These are phyloP conservation scores for Pipistrellus kuhlii DNA, from an alignment of 2,797 vertebrate genomes.

Conservation along the genomic window DNA sequence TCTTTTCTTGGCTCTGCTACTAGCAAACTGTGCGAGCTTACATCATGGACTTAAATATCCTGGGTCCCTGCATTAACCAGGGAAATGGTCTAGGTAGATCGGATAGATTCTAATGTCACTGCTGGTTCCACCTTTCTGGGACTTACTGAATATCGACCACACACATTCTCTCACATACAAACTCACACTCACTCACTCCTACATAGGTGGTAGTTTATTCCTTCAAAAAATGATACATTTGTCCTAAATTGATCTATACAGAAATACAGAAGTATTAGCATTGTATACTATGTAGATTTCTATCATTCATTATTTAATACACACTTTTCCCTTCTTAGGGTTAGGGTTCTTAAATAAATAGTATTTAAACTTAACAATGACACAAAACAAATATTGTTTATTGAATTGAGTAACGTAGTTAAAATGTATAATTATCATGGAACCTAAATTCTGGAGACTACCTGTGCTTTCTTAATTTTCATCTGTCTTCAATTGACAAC, in stretches of 20 bases:
- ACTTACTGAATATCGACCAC: not conserved
- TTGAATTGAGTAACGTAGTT: not conserved
- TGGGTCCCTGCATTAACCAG: not conserved
- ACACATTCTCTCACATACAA: not conserved
- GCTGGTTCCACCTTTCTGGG: not conserved
- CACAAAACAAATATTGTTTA: not conserved
- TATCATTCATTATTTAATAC: not conserved
- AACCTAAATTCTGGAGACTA: not conserved
- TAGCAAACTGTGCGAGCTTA: not conserved
- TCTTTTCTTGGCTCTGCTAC: not conserved
- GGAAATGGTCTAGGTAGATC: not conserved
- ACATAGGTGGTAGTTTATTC: not conserved
- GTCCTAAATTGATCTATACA: not conserved
- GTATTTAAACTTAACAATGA: constrained; percentile 62
- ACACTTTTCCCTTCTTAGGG: not conserved
- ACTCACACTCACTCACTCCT: not conserved
- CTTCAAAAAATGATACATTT: not conserved
- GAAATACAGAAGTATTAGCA: not conserved
- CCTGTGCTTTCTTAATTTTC: not conserved
- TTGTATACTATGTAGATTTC: not conserved
- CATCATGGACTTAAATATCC: not conserved
- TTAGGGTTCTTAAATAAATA: not conserved
- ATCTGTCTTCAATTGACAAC: not conserved
- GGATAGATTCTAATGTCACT: not conserved
- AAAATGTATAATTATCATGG: not conserved